Evolutionary conservation across 2,113 vertebrate genomes (phyloP), one percentile per base, ranked within the genome.

Genomic region (Ranitomeya variabilis): DNA sequence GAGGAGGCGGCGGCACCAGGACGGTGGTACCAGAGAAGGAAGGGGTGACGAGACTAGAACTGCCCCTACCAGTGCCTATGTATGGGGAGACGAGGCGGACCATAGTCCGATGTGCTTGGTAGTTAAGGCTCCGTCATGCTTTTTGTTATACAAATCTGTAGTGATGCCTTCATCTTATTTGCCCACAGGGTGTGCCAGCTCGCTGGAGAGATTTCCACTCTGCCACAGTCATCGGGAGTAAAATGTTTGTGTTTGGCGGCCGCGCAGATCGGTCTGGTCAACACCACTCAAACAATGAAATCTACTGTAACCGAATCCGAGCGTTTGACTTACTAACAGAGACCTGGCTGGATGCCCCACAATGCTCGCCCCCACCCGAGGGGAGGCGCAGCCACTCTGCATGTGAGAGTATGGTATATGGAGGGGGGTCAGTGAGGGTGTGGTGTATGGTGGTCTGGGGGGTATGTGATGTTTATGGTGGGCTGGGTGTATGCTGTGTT

Each of bases 121-220:
- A 45, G 37, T 45, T 3, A 45, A 45, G 37, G 37, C 37, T 45
- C 37, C 37, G 0, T 45, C 37, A 45, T 45, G 37, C 37, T 45
- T 45, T 45, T 45, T 45, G 37, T 45, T 45, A 3, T 45, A 45
- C 37, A 45, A 45, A 45, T 45, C 37, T 37, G 37, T 37, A 71
- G 0, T 16, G 6, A 59, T 60, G n/a, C 31, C 57, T 26, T 4
- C 18, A 14, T 16, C 1, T 57, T 10, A 6, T n/a, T 31, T 78
- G 18, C 37, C 88, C 79, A 51, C 91, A 99, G 98, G 98, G 98
- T 12, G 96, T 94, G 0, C 97, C 97, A 14, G 98, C 98, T 15
- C 96, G 97, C 14, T 99, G 98, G 98, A 96, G 98, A 90, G 98
- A 99, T 92, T 99, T 99, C 87, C 98, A 99, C 91, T 99, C 98